A percentile compares a stretch with the other conserved stretches of the same genome.
phyloP scores from a whole-genome alignment of 2,888 invertebrate genomes.

The Bellardia bayeri region DNA sequence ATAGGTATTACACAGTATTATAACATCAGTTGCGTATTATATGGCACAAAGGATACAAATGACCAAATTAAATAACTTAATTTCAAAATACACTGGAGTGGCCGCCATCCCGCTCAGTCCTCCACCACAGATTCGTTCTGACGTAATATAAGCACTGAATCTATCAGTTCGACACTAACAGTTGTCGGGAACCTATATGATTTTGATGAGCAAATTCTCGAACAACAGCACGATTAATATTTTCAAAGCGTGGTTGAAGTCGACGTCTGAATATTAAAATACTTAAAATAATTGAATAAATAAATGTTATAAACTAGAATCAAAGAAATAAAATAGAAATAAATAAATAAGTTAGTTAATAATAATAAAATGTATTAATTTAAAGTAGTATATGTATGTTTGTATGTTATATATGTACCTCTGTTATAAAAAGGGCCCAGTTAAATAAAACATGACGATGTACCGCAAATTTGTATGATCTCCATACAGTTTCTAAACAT shows the following conservation, averaged over 20 bases:
- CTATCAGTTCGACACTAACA: constrained; percentile 72
- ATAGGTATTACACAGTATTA: constrained; percentile 58
- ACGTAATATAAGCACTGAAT: constrained; percentile 25
- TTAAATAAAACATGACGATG: constrained; percentile 79
- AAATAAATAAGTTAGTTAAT: not conserved
- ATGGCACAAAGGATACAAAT: constrained; percentile 48
- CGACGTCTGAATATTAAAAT: constrained; percentile 66
- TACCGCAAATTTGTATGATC: constrained; percentile 74
- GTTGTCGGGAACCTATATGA: constrained; percentile 77
- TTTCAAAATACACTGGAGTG: constrained; percentile 46
- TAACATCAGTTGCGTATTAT: constrained; percentile 43
- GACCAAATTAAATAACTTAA: constrained; percentile 47
- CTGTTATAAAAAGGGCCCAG: constrained; percentile 75
- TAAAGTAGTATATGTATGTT: not conserved
- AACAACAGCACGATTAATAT: constrained; percentile 51
- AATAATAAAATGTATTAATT: not conserved
- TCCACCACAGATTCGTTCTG: constrained; percentile 46
- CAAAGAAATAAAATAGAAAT: not conserved
- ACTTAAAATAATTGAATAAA: constrained; percentile 67
- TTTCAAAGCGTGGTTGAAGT: constrained; percentile 61
- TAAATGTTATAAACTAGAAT: constrained; percentile 67
- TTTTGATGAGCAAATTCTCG: constrained; percentile 72
- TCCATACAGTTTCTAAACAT: constrained; percentile 77
- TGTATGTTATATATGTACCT: constrained; percentile 67
- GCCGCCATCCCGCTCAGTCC: constrained; percentile 57